Base-by-base conservation (phyloP, 2,888 invertebrate genomes). In the Cephus nigrinus region DNA sequence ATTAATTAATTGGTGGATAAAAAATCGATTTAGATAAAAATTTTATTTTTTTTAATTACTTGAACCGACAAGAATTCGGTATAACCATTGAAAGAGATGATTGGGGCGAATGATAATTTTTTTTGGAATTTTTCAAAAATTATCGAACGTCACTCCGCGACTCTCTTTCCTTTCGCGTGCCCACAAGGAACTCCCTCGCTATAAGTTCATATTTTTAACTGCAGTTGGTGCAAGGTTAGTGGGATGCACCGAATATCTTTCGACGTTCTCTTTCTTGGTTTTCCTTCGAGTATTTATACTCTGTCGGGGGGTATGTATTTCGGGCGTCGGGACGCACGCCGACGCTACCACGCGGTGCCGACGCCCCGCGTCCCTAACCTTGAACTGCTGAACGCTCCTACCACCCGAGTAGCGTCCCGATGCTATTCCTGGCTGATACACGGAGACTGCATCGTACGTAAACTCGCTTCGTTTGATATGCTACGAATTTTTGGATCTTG, bases 351-450 rank as follows among this genome's bases (percentile, higher is more conserved):
- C 79, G 75, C 73, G 78, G 82, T 80, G 80, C 84, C 75, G 78
- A 75, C 78, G 78, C 75, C 78, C 80, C 81, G 82, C 82, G 86
- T 84, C 86, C 86, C 86, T 90, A 90, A 90, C 90, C 90, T 90
- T 90, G 90, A 90, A 90, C 90, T 88, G 89, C 87, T 87, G 88
- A 88, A 86, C 34, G 74, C 74, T 74, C 3, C 74, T 34, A 35
- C 30, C 35, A 30, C 23, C 74, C 36, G 74, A 74, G 40, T 80
- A 80, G 78, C 75, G 80, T 83, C 79, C 79, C 82, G 23, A 79
- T 73, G 79, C 82, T 84, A 84, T 84, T 84, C 81, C 79, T 78
- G 83, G 78, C 78, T 75, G 75, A 33, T 31, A 31, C 31, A 33
- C 33, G 71, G 31, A 71, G 71, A 33, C 31, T 71, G 71, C 71